phyloP scores from a whole-genome alignment of 2,797 vertebrate species.

The Sebastes nivosus region DNA sequence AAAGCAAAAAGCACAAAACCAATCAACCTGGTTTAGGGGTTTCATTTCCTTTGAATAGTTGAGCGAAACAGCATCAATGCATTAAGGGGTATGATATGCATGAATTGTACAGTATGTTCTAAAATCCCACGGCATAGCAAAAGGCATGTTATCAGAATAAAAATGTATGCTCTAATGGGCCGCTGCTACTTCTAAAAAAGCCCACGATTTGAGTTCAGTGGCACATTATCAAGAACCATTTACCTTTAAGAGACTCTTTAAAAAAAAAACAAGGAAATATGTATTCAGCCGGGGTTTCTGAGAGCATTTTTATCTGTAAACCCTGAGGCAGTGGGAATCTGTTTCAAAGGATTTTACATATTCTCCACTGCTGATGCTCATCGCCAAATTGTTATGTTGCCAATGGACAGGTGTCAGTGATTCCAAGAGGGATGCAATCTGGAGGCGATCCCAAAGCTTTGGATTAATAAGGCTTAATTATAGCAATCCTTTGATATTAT shows the following conservation, averaged over 20 bases:
- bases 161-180: not conserved
- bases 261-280: not conserved
- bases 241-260: not conserved
- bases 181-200: not conserved
- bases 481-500: slow-evolving; percentile 17
- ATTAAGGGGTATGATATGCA: not conserved
- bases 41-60: not conserved
- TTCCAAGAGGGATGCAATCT: slow-evolving; percentile 22
- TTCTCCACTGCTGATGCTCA: not conserved
- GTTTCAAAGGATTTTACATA: slow-evolving; percentile 4
- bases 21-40: not conserved
- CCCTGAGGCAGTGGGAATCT: not conserved
- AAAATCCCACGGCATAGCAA: not conserved
- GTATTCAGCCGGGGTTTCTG: not conserved
- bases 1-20: not conserved
- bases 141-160: not conserved
- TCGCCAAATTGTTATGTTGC: slow-evolving; percentile 4
- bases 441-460: slow-evolving; percentile 6
- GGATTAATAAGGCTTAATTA: slow-evolving; percentile 38
- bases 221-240: slow-evolving; percentile 17
- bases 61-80: not conserved
- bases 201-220: not conserved
- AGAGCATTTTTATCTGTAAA: slow-evolving; percentile 5
- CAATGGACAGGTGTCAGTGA: slow-evolving; percentile 21
- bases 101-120: not conserved